Conservation (phyloP, 2,113 vertebrate species). For the Nyctibius bracteatus region DNA sequence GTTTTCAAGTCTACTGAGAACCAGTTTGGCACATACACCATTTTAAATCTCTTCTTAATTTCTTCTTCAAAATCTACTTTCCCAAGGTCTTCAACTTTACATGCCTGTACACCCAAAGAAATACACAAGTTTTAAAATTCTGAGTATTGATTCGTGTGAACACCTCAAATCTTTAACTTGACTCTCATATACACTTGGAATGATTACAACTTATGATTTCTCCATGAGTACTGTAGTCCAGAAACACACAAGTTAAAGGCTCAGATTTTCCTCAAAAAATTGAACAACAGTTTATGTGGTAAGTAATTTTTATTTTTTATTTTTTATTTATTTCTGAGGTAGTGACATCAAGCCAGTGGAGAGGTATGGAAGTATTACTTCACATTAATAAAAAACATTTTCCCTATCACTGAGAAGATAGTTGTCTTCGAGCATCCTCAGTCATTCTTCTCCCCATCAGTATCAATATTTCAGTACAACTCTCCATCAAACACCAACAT, state of each 20-base stretch:
- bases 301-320: not conserved
- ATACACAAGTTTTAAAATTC: not conserved
- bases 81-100: conserved; percentile 96
- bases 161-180: not conserved
- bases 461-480: not conserved
- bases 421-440: not conserved
- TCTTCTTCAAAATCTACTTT: conserved; percentile 99
- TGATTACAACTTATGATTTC: rapidly evolving
- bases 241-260: not conserved
- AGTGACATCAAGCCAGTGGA: not conserved
- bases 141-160: not conserved
- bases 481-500: not conserved
- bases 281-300: not conserved
- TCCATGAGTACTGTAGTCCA: not conserved
- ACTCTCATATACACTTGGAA: not conserved
- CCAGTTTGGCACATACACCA: conserved; percentile 99
- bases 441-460: not conserved
- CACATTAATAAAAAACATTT: not conserved
- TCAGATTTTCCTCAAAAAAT: not conserved
- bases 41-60: conserved; percentile 98
- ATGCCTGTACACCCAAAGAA: conserved; percentile 79
- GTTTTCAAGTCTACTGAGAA: conserved; percentile 99
- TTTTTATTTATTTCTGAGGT: not conserved
- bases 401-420: not conserved
- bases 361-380: not conserved